A percentile compares a stretch with the other conserved stretches of the same genome.
Conservation (phyloP, 2,797 vertebrate genomes). For the Tiaroga cobitis region DNA sequence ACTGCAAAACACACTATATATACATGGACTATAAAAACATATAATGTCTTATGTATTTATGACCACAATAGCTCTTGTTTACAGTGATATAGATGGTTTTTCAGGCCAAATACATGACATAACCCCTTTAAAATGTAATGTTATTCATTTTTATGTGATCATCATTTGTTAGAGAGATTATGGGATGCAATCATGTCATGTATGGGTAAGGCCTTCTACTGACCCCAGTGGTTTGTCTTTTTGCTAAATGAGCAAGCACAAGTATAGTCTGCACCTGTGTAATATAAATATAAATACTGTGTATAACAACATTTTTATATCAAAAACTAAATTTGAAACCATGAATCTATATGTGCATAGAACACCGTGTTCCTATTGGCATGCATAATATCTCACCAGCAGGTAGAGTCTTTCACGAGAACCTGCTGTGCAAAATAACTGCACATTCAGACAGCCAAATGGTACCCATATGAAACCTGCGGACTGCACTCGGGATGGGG, state of each 20-base stretch:
- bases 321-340: not conserved
- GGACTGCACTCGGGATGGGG: not conserved
- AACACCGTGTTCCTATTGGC: conserved; percentile 12
- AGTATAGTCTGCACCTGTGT: not conserved
- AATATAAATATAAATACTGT: not conserved
- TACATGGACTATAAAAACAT: not conserved
- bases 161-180: conserved; percentile 24
- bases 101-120: conserved; percentile 31
- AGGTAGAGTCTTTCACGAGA: conserved; percentile 33
- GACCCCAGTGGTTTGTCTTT: not conserved
- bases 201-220: not conserved
- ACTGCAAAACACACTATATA: not conserved
- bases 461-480: conserved; percentile 34
- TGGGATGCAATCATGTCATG: not conserved
- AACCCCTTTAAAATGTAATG: not conserved
- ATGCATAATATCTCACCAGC: conserved; percentile 35
- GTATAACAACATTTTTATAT: not conserved
- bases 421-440: conserved; percentile 49
- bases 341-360: not conserved
- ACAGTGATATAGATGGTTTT: conserved; percentile 19
- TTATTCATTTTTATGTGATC: conserved; percentile 19
- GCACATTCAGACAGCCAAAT: conserved; percentile 48
- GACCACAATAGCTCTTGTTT: not conserved
- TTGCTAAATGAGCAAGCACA: not conserved
- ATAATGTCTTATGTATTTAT: not conserved